phyloP scores from a whole-genome alignment of 2,888 invertebrate genomes.

The Rotaria macrura region DNA sequence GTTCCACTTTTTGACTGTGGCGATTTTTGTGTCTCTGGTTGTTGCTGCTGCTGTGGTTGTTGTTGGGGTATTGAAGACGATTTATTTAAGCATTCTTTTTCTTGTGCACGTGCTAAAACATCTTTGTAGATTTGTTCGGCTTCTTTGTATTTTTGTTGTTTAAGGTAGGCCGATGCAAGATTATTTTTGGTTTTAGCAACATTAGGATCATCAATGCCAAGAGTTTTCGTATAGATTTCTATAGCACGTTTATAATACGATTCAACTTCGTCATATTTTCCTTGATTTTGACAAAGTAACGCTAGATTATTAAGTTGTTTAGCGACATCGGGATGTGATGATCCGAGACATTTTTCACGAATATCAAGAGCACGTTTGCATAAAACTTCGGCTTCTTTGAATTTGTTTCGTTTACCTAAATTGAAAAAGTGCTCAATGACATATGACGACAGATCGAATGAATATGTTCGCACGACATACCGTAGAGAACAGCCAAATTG shows the following conservation, averaged over 20 bases:
- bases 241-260: constrained; percentile 85
- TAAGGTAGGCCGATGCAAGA: constrained; percentile 92
- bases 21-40: neutral
- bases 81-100: constrained; percentile 20
- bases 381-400: constrained; percentile 64
- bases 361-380: constrained; percentile 96
- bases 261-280: constrained; percentile 63
- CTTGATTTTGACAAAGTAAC: constrained; percentile 94
- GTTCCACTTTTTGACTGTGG: neutral
- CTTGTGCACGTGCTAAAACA: constrained; percentile 30
- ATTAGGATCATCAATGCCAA: constrained; percentile 78
- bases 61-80: neutral
- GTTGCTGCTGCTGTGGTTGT: neutral
- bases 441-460: too few relatives aligned
- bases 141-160: constrained; percentile 91
- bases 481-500: constrained; percentile 93
- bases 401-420: constrained; percentile 64
- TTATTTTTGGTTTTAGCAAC: constrained; percentile 99
- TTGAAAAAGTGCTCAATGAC: neutral
- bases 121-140: constrained; percentile 91
- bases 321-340: constrained; percentile 97
- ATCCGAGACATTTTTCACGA: constrained; percentile 88
- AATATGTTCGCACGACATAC: constrained; percentile 47
- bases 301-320: constrained; percentile 98
- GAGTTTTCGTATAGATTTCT: constrained; percentile 88